phyloP scores from a whole-genome alignment of 2,113 vertebrate genomes.

The Pomatorhinus ruficollis region DNA sequence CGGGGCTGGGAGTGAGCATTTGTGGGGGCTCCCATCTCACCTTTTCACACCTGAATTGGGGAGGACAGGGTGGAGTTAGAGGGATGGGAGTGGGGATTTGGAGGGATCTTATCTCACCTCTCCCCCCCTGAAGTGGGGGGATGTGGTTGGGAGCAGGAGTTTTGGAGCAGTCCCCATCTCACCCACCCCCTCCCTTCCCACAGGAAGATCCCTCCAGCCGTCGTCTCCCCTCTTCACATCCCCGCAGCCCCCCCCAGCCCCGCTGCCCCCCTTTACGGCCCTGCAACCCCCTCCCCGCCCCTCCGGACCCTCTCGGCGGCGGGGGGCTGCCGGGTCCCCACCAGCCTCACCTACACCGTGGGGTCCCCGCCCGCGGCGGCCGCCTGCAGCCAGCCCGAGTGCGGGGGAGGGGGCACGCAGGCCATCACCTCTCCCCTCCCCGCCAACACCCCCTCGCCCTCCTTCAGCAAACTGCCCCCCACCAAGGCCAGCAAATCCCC shows the following conservation, averaged over 20 bases:
- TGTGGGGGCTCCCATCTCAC: not conserved
- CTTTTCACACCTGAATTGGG: not conserved
- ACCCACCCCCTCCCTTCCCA: not conserved
- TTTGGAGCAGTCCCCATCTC: not conserved
- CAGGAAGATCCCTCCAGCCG: conserved; percentile 91
- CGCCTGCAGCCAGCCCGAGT: conserved; percentile 73
- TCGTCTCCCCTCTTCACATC: conserved; percentile 73
- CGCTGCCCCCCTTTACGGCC: not conserved
- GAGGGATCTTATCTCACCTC: not conserved
- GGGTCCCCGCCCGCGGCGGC: conserved; percentile 70
- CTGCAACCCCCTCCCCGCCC: not conserved
- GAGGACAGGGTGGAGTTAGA: too few species aligned
- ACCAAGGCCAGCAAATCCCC: conserved; percentile 82
- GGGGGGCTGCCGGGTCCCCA: not conserved
- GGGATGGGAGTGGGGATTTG: not conserved
- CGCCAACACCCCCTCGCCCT: conserved; percentile 72
- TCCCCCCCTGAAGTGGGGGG: not conserved
- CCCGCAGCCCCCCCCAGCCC: conserved; percentile 20
- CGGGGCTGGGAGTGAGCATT: not conserved
- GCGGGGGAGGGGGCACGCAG: conserved; percentile 65
- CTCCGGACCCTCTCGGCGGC: not conserved
- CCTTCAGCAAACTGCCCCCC: conserved; percentile 74
- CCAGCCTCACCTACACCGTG: not conserved
- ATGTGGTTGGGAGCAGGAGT: not conserved
- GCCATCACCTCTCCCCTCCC: conserved; percentile 69